A percentile compares a stretch with the other conserved stretches of the same genome.
Evolutionary conservation across 2,113 vertebrate species (phyloP).

Genomic region (Otus sunia): DNA sequence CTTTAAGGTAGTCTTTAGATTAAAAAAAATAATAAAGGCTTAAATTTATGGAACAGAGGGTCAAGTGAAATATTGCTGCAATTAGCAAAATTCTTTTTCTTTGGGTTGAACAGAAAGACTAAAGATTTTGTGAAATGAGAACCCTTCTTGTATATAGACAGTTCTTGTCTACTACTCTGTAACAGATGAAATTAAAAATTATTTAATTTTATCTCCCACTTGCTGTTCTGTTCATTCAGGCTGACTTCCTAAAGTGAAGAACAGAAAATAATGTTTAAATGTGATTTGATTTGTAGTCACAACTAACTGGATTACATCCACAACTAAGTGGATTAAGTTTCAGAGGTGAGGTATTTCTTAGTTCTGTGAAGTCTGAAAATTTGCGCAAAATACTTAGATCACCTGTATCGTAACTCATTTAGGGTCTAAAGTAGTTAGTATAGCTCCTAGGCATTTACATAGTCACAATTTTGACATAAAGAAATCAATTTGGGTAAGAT

Average conservation of each 20-base stretch:
- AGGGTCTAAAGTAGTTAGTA: not conserved
- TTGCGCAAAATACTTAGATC: not conserved
- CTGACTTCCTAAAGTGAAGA: not conserved
- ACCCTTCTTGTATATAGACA: not conserved
- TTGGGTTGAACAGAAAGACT: not conserved
- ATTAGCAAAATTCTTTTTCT: not conserved
- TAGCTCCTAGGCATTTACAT: not conserved
- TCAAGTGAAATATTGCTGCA: not conserved
- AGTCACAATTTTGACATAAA: not conserved
- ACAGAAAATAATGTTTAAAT: not conserved
- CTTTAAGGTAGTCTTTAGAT: not conserved
- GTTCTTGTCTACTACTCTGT: not conserved
- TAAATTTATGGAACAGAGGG: not conserved
- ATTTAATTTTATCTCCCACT: not conserved
- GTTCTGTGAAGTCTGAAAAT: not conserved
- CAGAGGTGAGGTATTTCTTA: not conserved
- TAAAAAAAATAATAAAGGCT: not conserved
- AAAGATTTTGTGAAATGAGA: not conserved
- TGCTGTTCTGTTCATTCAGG: not conserved
- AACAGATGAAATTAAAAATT: not conserved
- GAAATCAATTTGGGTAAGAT: not conserved
- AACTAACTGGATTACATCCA: not conserved
- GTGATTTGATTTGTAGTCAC: not conserved
- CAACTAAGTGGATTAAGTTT: not conserved
- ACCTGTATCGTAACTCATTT: not conserved